These are phyloP conservation scores for Ceyx erithaca DNA, from an alignment of 2,797 vertebrate genomes.

Conservation along the genomic window DNA sequence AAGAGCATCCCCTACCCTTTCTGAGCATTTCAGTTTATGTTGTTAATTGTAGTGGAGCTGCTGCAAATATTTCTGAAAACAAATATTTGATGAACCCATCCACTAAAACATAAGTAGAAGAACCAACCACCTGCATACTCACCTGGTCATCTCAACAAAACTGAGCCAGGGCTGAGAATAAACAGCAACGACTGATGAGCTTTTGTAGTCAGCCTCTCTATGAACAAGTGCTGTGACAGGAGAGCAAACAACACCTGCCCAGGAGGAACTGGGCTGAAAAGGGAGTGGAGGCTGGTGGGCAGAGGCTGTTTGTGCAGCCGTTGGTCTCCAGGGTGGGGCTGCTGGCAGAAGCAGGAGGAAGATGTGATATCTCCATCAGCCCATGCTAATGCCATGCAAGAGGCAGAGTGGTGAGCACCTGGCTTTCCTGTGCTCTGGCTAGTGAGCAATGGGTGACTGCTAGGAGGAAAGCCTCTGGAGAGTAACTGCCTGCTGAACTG, in stretches of 20 bases:
- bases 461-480: background rate
- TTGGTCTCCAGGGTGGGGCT: background rate
- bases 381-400: background rate
- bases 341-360: background rate
- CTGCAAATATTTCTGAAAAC: constrained; percentile 4
- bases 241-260: constrained; percentile 60
- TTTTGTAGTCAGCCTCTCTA: constrained; percentile 10
- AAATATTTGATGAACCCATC: constrained; percentile 62
- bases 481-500: background rate
- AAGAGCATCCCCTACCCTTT: background rate
- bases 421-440: background rate
- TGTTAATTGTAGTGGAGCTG: background rate
- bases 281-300: background rate
- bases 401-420: rapidly evolving
- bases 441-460: background rate
- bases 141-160: constrained; percentile 10
- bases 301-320: constrained; percentile 1
- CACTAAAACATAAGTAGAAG: background rate
- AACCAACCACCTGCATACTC: background rate
- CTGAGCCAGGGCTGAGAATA: background rate
- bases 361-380: background rate
- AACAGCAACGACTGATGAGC: background rate
- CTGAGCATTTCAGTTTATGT: background rate
- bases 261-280: constrained; percentile 1
- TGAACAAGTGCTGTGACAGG: background rate